These are phyloP conservation scores for Ia io DNA, from an alignment of 2,113 vertebrate genomes.

Conservation along the genomic window DNA sequence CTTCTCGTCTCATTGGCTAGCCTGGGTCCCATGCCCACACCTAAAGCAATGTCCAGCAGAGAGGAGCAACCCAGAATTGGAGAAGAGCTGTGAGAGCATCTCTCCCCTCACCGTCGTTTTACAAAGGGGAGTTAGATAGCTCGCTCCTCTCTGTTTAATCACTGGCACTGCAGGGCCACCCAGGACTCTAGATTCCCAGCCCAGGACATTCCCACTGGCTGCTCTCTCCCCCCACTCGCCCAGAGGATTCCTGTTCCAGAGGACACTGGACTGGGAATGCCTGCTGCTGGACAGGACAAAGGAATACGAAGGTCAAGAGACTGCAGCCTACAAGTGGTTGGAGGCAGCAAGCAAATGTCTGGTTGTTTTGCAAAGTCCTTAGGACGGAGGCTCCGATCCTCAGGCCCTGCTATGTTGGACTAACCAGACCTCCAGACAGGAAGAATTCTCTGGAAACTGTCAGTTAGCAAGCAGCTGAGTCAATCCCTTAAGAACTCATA, in stretches of 20 bases:
- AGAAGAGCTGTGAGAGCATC: neutral
- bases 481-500: neutral
- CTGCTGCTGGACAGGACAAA: neutral
- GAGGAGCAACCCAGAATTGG: neutral
- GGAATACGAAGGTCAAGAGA: neutral
- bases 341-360: neutral
- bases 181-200: neutral
- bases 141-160: neutral
- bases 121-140: neutral
- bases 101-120: neutral
- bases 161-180: neutral
- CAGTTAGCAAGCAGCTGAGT: neutral
- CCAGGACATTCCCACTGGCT: neutral
- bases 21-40: neutral
- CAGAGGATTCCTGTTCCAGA: neutral
- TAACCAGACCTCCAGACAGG: neutral
- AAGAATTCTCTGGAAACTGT: neutral
- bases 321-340: neutral
- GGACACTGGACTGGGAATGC: neutral
- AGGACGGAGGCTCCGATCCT: neutral
- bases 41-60: neutral
- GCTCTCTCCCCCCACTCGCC: neutral
- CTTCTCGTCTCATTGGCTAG: neutral
- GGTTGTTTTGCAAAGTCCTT: neutral
- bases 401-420: neutral